Percentiles rank a stretch among this genome's conserved stretches.
phyloP scores from a whole-genome alignment of 2,888 invertebrate genomes.

The Pollenia griseotomentosa region DNA sequence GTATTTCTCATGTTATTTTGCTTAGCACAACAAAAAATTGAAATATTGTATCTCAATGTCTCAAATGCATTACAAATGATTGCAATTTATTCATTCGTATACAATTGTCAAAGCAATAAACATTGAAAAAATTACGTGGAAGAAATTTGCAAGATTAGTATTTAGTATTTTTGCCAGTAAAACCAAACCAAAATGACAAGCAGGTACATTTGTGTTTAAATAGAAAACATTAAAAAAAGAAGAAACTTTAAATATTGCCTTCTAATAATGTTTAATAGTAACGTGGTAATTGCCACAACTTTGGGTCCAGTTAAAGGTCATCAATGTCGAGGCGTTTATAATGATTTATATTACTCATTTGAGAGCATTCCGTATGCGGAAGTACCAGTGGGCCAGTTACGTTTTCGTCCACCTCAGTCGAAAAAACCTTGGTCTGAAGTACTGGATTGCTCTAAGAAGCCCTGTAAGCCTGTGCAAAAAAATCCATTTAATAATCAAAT shows the following conservation, averaged over 20 bases:
- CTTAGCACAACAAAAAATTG: not conserved
- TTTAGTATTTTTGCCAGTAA: not conserved
- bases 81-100: constrained; percentile 24
- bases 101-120: constrained; percentile 15
- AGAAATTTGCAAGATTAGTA: not conserved
- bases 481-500: constrained; percentile 78
- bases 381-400: constrained; percentile 80
- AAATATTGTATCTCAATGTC: constrained; percentile 24
- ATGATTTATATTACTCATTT: constrained; percentile 80
- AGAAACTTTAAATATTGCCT: too few species aligned
- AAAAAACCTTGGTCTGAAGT: constrained; percentile 83
- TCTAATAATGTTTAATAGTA: not conserved
- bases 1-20: not conserved
- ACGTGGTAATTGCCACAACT: constrained; percentile 36
- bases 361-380: constrained; percentile 82
- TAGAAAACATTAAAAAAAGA: not conserved
- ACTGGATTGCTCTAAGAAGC: constrained; percentile 82
- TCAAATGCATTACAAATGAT: constrained; percentile 4
- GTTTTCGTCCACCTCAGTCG: constrained; percentile 84
- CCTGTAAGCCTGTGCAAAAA: constrained; percentile 80
- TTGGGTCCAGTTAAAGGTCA: constrained; percentile 50
- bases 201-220: constrained; percentile 9
- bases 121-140: not conserved
- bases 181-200: constrained; percentile 21
- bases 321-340: constrained; percentile 67